Base-by-base conservation (phyloP, 2,888 invertebrate species). In the Buathra laborator region DNA sequence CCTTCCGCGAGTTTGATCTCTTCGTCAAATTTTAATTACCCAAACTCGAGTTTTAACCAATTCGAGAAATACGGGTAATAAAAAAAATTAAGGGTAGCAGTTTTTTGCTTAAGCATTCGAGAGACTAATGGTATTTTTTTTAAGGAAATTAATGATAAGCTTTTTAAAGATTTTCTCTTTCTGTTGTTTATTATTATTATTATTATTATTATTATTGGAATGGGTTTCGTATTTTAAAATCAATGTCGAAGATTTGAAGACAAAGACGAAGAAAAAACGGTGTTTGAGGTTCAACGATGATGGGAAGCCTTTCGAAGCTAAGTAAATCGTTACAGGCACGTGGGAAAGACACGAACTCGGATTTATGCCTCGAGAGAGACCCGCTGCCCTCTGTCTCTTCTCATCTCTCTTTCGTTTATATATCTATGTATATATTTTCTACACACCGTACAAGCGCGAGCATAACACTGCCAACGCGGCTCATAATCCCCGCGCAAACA, bases 401-500 rank as follows among this genome's bases (percentile, higher is more conserved):
- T 32, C 43, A n/a, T 12, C 29, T 14, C 68, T 68, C 16, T 16
- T 56, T 48, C 37, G 53, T 10, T 53, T 51, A 14, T 43, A 56
- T 64, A 19, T 19, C 29, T 43, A 29, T 24, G 59, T 43, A 64
- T 16, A 70, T 51, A 64, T 67, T 59, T 74, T 14, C 51, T 59
- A 80, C 48, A 70, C 71, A 79, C 53, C 75, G 53, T 62, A 32
- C 75, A 64, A 83, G 56, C 46, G 75, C 64, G 70, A 83, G 74
- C 67, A 59, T 67, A 51, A 75, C 51, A 62, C 62, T 53, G 80
- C 80, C 76, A 81, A 81, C 71, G 74, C 68, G 74, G 24, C 59
- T 59, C 29, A 29, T 86, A 87, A 87, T 86, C 87, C 85, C 66
- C 78, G 76, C 48, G 76, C 75, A 87, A 86, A 87, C 86, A 87